Evolutionary conservation across 1,140 invertebrate genomes (phyloP).

Genomic region (Apocrypta bakeri): DNA sequence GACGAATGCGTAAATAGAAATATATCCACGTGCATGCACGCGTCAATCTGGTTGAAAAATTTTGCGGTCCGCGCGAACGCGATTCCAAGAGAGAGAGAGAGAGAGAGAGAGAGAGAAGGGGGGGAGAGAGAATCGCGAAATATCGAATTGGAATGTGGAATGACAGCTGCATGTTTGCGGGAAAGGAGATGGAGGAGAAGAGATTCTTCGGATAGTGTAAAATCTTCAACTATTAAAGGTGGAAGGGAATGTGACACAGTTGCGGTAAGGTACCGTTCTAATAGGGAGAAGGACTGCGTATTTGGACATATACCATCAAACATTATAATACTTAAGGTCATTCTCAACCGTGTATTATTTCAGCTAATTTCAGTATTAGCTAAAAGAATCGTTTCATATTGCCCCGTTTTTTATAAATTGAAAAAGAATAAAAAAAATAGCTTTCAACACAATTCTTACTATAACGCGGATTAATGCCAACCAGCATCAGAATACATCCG

Average conservation of each 20-base stretch:
- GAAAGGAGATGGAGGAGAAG: not conserved
- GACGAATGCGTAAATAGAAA: not conserved
- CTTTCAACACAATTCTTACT: too few relatives aligned
- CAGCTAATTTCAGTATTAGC: too few relatives aligned
- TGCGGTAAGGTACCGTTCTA: not conserved
- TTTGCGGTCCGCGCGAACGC: not conserved
- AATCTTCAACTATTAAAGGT: not conserved
- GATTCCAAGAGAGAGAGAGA: not conserved
- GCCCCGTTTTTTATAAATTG: too few relatives aligned
- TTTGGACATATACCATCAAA: not conserved
- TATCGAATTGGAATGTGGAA: not conserved
- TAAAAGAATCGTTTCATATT: too few relatives aligned
- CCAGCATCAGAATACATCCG: too few relatives aligned
- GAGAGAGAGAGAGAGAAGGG: too few relatives aligned
- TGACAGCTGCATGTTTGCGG: not conserved
- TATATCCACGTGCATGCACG: too few relatives aligned
- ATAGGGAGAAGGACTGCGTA: too few relatives aligned
- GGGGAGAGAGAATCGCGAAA: not conserved
- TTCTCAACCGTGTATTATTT: not conserved
- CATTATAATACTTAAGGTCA: not conserved
- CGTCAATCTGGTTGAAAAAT: not conserved
- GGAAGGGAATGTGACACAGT: constrained; percentile 1
- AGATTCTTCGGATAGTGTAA: not conserved
- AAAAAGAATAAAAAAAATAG: not conserved
- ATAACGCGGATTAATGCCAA: too few relatives aligned